Evolutionary conservation across 1,140 invertebrate genomes (phyloP).

Genomic region (Periplaneta americana): DNA sequence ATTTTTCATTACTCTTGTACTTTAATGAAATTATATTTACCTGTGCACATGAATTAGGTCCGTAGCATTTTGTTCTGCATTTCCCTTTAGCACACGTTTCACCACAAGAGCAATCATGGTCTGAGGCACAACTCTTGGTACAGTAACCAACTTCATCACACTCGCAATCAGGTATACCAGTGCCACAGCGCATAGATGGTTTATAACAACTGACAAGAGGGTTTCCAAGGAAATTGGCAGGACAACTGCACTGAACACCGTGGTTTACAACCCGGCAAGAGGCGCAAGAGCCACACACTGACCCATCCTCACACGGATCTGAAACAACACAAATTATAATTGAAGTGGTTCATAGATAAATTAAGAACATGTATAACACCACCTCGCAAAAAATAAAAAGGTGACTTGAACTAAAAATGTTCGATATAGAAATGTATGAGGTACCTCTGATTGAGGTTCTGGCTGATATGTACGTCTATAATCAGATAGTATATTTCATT

Average conservation of each 20-base stretch:
- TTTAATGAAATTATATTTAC: constrained; percentile 31
- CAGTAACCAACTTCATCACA: constrained; percentile 78
- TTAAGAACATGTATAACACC: too few relatives aligned
- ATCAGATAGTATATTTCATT: too few relatives aligned
- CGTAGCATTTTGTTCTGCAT: constrained; percentile 55
- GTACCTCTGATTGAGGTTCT: too few relatives aligned
- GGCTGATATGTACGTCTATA: too few relatives aligned
- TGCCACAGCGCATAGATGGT: constrained; percentile 54
- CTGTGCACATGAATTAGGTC: constrained; percentile 37
- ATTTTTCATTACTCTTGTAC: too few relatives aligned
- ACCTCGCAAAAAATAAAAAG: too few relatives aligned
- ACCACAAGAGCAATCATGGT: constrained; percentile 69
- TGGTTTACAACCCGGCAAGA: constrained; percentile 77
- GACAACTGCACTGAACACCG: constrained; percentile 76
- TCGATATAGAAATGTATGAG: too few relatives aligned
- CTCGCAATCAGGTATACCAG: constrained; percentile 42
- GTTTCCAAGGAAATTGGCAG: constrained; percentile 72
- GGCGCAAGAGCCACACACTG: constrained; percentile 75
- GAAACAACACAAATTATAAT: constrained; percentile 1
- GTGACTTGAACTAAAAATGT: too few relatives aligned
- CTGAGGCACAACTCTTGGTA: constrained; percentile 54
- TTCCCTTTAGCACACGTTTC: constrained; percentile 57
- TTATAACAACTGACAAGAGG: constrained; percentile 67
- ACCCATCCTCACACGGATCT: constrained; percentile 69
- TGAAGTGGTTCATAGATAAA: neutral